Evolutionary conservation across 1,140 invertebrate genomes (phyloP), one percentile per base, ranked within the genome.

Genomic region (Asobara japonica): DNA sequence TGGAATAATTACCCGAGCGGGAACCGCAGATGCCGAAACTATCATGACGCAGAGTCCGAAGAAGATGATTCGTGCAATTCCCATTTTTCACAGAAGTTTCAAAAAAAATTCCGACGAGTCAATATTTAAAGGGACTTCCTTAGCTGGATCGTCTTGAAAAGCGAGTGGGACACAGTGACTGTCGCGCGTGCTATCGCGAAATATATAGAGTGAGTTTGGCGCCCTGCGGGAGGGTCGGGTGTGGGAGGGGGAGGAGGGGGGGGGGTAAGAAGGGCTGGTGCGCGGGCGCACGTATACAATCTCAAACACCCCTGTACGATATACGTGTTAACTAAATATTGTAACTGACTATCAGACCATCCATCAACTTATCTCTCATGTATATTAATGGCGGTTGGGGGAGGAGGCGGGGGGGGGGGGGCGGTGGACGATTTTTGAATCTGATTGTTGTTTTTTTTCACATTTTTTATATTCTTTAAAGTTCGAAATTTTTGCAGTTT

Each of bases 121-220:
- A 27, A 16, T 31, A 1, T 62, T 3, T 25, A 4, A 31, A 29
- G 25, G 10, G 4, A n/a, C n/a, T n/a, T n/a, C n/a, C 16, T 31
- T 13, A 62, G 0, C 1, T 41, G 11, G 27, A 38, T 25, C 25
- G 11, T 64, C 60, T 56, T 13, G 31, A 80, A 80, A 74, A 74
- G 78, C 33, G 66, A 70, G 30, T 13, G 33, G 31, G 74, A 74
- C 76, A 71, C 73, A 73, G 48, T 74, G 72, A 30, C 65, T 62
- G 74, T 64, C 64, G 48, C 74, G 74, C 73, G 76, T 72, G 71
- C 45, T 78, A 61, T 69, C 76, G 74, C 71, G 64, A 72, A 82
- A 79, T 83, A 83, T 83, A 82, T 83, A 83, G 72, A 76, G 75
- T 36, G 36, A 22, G 56, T 65, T 33, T 60, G 41, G 68, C 62